Conservation (phyloP, 2,888 invertebrate genomes). For the Standfussiana lucernea region DNA sequence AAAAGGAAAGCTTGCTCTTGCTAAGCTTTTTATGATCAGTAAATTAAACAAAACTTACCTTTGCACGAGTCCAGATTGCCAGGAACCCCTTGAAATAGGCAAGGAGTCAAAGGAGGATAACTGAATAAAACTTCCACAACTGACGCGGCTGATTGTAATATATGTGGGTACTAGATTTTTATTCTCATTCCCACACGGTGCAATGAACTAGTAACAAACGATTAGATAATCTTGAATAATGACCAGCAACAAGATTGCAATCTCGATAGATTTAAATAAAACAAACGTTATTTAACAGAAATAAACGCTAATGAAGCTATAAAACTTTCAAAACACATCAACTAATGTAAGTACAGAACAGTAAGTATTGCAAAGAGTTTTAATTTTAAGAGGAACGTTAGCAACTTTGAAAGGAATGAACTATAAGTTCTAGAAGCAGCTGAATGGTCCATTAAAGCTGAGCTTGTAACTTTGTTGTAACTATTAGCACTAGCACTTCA, state of each 20-base stretch:
- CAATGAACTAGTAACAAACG: constrained; percentile 10
- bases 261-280: constrained; percentile 47
- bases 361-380: constrained; percentile 20
- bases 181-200: constrained; percentile 19
- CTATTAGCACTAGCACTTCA: constrained; percentile 10
- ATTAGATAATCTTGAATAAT: constrained; percentile 46
- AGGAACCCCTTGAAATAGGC: neutral
- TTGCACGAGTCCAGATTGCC: neutral
- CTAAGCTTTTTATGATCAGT: neutral
- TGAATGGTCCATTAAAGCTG: constrained; percentile 19
- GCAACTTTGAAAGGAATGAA: constrained; percentile 5
- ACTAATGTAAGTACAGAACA: constrained; percentile 16
- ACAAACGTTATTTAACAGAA: constrained; percentile 36
- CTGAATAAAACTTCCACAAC: neutral
- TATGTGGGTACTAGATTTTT: constrained; percentile 15
- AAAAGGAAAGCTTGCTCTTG: neutral
- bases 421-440: constrained; percentile 18
- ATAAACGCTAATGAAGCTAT: constrained; percentile 56
- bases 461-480: constrained; percentile 26
- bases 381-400: constrained; percentile 20
- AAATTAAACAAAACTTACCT: neutral
- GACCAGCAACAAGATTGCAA: constrained; percentile 31
- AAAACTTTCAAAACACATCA: constrained; percentile 51
- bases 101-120: neutral
- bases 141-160: neutral